phyloP scores from a whole-genome alignment of 2,888 invertebrate species.

The Embidobia sp. region DNA sequence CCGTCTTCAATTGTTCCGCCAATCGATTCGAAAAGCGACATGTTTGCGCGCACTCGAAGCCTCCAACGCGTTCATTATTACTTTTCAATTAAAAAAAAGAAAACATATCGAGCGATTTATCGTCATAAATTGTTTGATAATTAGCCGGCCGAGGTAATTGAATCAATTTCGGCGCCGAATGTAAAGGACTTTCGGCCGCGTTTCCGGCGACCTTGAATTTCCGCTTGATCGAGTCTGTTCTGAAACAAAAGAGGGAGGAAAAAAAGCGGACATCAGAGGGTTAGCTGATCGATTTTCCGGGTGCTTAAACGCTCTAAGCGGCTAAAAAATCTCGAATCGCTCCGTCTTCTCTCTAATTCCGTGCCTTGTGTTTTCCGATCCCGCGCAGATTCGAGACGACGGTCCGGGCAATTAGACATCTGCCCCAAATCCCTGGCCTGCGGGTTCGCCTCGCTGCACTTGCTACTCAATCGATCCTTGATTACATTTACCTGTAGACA shows the following conservation, averaged over 20 bases:
- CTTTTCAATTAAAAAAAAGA: no score
- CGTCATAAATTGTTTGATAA: no score
- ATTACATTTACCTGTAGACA: constrained; percentile 77
- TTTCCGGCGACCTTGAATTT: constrained; percentile 3
- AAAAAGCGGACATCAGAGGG: neutral
- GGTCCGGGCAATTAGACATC: constrained; percentile 50
- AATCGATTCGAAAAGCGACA: constrained; percentile 37
- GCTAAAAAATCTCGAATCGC: constrained; percentile 7
- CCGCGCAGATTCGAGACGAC: constrained; percentile 22
- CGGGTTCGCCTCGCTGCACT: constrained; percentile 58
- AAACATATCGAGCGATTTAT: no score
- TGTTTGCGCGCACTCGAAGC: constrained; percentile 25
- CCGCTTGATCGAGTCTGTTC: constrained; percentile 7
- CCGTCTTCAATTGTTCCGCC: constrained; percentile 14
- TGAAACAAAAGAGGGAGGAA: no score
- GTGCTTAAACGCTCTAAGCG: constrained; percentile 19
- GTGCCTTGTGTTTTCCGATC: no score
- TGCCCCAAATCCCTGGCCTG: constrained; percentile 39
- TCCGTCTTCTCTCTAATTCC: no score
- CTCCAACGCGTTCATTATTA: constrained; percentile 29
- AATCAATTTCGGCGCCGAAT: no score
- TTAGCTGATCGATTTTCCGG: constrained; percentile 23
- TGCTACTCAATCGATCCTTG: constrained; percentile 75
- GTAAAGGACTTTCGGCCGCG: no score
- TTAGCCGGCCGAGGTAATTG: no score